phyloP scores from a whole-genome alignment of 2,113 vertebrate genomes.

The Cyrtonyx montezumae region DNA sequence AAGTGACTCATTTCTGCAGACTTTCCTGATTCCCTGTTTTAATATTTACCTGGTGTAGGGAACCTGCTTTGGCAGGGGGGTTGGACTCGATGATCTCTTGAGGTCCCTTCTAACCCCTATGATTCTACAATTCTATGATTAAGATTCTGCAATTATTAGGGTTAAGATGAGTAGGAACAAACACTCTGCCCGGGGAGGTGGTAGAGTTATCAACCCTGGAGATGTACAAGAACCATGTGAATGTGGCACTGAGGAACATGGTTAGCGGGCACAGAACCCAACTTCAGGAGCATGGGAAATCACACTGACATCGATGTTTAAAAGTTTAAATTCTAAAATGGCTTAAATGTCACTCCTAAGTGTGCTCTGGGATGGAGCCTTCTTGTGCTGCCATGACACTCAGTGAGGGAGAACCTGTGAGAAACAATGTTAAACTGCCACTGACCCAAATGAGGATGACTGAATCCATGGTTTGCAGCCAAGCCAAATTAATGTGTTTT shows the following conservation, averaged over 20 bases:
- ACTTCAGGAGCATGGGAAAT: not conserved
- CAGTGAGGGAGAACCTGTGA: not conserved
- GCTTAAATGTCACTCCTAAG: not conserved
- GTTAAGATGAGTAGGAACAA: not conserved
- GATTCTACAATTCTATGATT: not conserved
- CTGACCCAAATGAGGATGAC: not conserved
- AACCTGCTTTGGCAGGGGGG: no score
- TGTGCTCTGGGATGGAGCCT: not conserved
- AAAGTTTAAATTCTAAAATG: not conserved
- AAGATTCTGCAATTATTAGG: not conserved
- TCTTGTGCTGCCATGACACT: not conserved
- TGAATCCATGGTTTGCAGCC: not conserved
- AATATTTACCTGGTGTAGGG: not conserved
- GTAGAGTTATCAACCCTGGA: no score
- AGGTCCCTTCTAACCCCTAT: no score
- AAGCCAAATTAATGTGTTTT: not conserved
- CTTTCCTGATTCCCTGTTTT: conserved; percentile 15
- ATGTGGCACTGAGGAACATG: no score
- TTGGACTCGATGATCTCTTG: no score
- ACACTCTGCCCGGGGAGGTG: not conserved
- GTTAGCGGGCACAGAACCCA: not conserved
- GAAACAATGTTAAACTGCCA: not conserved
- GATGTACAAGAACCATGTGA: no score
- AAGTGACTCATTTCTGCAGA: not conserved
- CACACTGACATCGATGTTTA: not conserved